Percentiles rank a stretch among this genome's conserved stretches.
These are phyloP conservation scores for Aix galericulata DNA, from an alignment of 2,113 vertebrate species.

Conservation along the genomic window DNA sequence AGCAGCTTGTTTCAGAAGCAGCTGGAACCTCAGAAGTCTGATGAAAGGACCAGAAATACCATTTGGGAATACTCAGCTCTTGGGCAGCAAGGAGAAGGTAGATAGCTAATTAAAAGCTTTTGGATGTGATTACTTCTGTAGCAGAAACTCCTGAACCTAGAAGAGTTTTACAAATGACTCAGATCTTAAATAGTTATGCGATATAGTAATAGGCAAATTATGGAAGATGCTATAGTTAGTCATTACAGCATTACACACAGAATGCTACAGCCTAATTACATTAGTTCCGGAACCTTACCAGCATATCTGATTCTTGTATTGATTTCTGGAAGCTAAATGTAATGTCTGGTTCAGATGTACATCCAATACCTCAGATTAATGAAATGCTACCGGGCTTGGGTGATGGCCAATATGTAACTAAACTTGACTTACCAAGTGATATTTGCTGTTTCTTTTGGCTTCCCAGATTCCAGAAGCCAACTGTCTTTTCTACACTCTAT, in stretches of 20 bases:
- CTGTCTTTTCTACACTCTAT: background rate
- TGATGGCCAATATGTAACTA: conserved; percentile 9
- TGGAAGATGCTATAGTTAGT: conserved; percentile 24
- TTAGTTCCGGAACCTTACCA: conserved; percentile 54
- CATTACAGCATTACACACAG: conserved; percentile 13
- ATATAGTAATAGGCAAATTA: conserved; percentile 13
- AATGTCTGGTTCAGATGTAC: conserved; percentile 43
- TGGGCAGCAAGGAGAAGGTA: background rate
- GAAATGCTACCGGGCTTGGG: conserved; percentile 10
- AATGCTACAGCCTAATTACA: conserved; percentile 49
- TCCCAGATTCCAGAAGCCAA: background rate
- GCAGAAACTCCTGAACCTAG: background rate
- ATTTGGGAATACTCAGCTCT: background rate
- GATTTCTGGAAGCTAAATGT: conserved; percentile 44
- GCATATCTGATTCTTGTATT: conserved; percentile 54
- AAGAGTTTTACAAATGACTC: conserved; percentile 22
- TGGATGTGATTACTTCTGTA: background rate
- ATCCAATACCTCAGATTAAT: conserved; percentile 46
- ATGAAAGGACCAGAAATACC: background rate
- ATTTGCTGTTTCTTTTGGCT: conserved; percentile 1
- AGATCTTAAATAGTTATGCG: background rate
- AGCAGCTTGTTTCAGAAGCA: background rate
- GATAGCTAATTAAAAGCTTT: conserved; percentile 16
- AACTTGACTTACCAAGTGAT: conserved; percentile 8
- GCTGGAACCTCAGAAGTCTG: background rate